Evolutionary conservation across 2,888 invertebrate species (phyloP).

Genomic region (Cetonia aurata): DNA sequence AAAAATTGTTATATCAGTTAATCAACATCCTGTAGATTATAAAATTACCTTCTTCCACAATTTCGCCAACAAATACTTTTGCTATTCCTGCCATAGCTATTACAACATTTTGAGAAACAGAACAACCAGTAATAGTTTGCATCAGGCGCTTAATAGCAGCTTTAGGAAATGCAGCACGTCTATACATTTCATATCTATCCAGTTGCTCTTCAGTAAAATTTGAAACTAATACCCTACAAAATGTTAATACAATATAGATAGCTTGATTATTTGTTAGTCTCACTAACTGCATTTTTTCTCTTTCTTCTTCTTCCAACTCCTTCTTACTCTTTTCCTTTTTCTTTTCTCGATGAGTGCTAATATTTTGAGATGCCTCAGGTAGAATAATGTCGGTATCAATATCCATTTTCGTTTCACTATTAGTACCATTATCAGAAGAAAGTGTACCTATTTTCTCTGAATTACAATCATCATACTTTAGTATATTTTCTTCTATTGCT

Average conservation of each 20-base stretch:
- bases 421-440: slow-evolving; percentile 33
- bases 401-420: neutral
- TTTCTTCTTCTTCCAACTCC: slow-evolving; percentile 92
- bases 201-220: slow-evolving; percentile 99
- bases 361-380: slow-evolving; percentile 59
- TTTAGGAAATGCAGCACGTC: slow-evolving; percentile 97
- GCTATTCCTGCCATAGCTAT: slow-evolving; percentile 99
- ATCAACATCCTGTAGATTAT: too few relatives aligned
- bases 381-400: slow-evolving; percentile 58
- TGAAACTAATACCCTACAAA: slow-evolving; percentile 91
- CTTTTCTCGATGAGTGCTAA: slow-evolving; percentile 67
- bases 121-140: slow-evolving; percentile 97
- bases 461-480: slow-evolving; percentile 50
- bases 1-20: too few relatives aligned
- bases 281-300: slow-evolving; percentile 95
- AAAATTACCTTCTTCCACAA: slow-evolving; percentile 93
- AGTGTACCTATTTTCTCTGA: slow-evolving; percentile 45
- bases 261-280: neutral
- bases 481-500: slow-evolving; percentile 59
- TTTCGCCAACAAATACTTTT: slow-evolving; percentile 99
- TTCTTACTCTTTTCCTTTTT: slow-evolving; percentile 82
- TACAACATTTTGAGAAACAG: slow-evolving; percentile 98
- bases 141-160: slow-evolving; percentile 97
- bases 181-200: slow-evolving; percentile 98
- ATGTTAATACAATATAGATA: neutral